Conservation (phyloP, 2,797 vertebrate species). For the Amazona finschi region DNA sequence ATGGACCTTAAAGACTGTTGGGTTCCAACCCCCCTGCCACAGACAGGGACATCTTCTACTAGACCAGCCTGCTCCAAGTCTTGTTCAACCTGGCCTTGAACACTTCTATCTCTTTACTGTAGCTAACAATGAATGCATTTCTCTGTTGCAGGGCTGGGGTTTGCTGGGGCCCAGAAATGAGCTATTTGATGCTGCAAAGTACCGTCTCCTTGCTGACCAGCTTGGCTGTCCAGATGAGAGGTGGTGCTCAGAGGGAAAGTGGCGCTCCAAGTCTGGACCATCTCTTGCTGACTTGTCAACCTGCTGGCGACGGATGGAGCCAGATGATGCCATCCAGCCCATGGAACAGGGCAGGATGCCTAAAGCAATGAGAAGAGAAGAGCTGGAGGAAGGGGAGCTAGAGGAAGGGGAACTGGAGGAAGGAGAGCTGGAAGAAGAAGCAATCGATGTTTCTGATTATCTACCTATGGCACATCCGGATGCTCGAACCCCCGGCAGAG, state of each 20-base stretch:
- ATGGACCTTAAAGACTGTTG: not conserved
- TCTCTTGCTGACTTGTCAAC: constrained; percentile 63
- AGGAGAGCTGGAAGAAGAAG: constrained; percentile 66
- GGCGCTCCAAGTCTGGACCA: constrained; percentile 74
- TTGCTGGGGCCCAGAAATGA: constrained; percentile 86
- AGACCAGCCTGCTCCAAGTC: not conserved
- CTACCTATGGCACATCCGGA: constrained; percentile 60
- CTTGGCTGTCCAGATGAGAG: constrained; percentile 72
- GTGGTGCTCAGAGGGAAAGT: constrained; percentile 71
- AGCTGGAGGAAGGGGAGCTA: constrained; percentile 61
- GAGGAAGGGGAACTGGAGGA: constrained; percentile 78
- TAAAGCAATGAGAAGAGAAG: constrained; percentile 63
- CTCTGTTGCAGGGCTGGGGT: constrained; percentile 83
- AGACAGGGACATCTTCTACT: not conserved
- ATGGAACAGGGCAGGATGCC: constrained; percentile 70
- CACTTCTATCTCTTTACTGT: too few species aligned
- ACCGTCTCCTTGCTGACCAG: constrained; percentile 66
- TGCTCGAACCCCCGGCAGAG: constrained; percentile 47
- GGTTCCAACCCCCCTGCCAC: not conserved
- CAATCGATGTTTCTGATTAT: constrained; percentile 47
- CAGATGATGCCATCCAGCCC: constrained; percentile 71
- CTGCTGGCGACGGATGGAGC: constrained; percentile 76
- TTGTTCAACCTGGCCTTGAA: not conserved
- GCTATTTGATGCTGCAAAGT: constrained; percentile 75
- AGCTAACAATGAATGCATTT: not conserved